A percentile compares a stretch with the other conserved stretches of the same genome.
Conservation (phyloP, 1,140 invertebrate species). For the Gyrodactylus salaris region DNA sequence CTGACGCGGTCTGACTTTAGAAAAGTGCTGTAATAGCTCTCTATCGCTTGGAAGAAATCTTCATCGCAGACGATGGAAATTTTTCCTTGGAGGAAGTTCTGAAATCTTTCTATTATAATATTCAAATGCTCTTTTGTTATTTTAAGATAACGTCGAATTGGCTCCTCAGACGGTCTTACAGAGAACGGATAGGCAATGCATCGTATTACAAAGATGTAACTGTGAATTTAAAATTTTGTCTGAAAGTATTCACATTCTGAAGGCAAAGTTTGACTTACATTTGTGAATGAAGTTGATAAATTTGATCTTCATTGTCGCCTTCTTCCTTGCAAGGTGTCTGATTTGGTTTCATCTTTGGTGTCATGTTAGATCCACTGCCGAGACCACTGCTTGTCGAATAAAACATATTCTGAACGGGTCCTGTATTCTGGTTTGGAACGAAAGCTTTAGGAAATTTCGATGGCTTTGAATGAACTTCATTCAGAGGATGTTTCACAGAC, state of each 20-base stretch:
- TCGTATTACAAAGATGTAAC: conserved; percentile 78
- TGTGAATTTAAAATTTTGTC: background rate
- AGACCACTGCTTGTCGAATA: background rate
- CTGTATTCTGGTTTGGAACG: no score
- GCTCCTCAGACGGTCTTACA: conserved; percentile 86
- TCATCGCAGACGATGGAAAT: conserved; percentile 78
- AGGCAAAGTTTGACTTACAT: background rate
- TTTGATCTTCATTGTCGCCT: background rate
- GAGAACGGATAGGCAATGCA: conserved; percentile 97
- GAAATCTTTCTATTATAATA: conserved; percentile 64
- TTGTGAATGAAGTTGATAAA: background rate
- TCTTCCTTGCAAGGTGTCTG: background rate
- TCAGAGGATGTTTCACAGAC: background rate
- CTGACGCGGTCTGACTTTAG: conserved; percentile 68
- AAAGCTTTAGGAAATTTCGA: no score
- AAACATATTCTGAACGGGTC: background rate
- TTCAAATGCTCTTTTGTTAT: conserved; percentile 78
- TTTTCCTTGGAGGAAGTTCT: conserved; percentile 41
- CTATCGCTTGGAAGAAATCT: conserved; percentile 88
- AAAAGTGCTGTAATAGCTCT: conserved; percentile 51
- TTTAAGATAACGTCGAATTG: conserved; percentile 36
- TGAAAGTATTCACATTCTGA: background rate
- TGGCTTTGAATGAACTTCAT: background rate
- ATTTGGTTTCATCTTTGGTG: background rate
- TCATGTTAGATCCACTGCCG: background rate